Base-by-base conservation (phyloP, 2,113 vertebrate species). In the Oryzias curvinotus region DNA sequence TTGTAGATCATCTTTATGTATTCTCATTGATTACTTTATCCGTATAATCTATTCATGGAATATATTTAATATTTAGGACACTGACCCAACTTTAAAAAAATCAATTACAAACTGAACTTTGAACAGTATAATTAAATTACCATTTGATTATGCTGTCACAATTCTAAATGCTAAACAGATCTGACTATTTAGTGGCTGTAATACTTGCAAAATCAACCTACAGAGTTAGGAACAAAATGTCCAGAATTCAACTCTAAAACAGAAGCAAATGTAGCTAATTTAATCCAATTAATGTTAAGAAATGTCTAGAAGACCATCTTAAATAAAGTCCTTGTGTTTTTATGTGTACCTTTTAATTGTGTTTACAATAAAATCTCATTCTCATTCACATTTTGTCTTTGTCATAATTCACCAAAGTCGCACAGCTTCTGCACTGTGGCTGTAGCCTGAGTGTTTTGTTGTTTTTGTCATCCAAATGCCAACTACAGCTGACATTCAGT, bases 341-440 rank as follows among this genome's bases (percentile, higher is more conserved):
- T 36, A 19, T 67, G 23, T 65, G 63, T 71, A 52, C 16, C 56
- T 30, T 77, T 86, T 87, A 89, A 74, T 80, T 49, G 70, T 19
- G 73, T 89, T 88, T 87, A 62, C 65, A 87, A 88, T 92, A 89
- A 91, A 90, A 80, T 69, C 42, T 67, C 65, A 30, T 3, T 14
- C 45, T 48, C 0, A 10, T 48, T 46, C 4, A 48, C 12, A n/a
- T 25, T 41, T 60, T 47, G 49, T 78, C 17, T 26, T 57, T 46
- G 53, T 73, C 1, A 19, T 21, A 2, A 13, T 30, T 72, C 41
- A 8, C 47, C 3, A 36, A 18, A 52, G 26, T 69, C n/a, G 30
- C 26, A 28, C 42, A 10, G 36, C 3, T 3, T 36, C 36, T 36
- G 36, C 36, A 36, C 36, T 10, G 12, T 12, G 2, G 36, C 8